A percentile compares a stretch with the other conserved stretches of the same genome.
Conservation (phyloP, 2,797 vertebrate species). For the Pseudocheirus occidentalis region DNA sequence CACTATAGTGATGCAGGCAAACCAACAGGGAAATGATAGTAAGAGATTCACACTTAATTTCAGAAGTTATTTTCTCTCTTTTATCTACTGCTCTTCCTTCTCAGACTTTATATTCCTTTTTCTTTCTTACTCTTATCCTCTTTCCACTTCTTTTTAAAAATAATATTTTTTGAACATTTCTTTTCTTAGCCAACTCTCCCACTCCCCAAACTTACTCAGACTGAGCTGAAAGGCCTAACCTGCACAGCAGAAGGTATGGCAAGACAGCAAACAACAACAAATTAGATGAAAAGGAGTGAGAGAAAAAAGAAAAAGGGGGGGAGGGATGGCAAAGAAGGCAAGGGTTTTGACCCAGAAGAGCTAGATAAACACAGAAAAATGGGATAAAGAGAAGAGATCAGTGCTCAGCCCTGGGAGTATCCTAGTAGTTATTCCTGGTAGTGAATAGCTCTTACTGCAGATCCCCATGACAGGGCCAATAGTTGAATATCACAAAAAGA, state of each 20-base stretch:
- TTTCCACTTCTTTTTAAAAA: neutral
- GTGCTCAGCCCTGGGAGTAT: neutral
- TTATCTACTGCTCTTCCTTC: neutral
- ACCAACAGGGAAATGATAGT: slow-evolving; percentile 54
- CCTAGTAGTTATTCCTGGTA: neutral
- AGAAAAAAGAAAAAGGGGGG: neutral
- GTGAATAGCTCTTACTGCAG: neutral
- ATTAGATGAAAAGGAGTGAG: neutral
- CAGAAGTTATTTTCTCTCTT: neutral
- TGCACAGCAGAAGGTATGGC: neutral
- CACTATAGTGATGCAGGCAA: slow-evolving; percentile 56
- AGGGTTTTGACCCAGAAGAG: neutral
- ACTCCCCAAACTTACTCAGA: slow-evolving; percentile 10
- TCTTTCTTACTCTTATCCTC: neutral
- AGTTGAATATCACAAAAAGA: neutral
- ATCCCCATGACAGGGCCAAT: neutral
- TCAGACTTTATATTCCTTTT: neutral
- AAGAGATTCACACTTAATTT: slow-evolving; percentile 29
- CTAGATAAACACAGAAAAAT: neutral
- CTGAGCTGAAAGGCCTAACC: neutral
- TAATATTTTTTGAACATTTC: neutral
- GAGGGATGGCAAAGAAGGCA: neutral
- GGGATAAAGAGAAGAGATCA: neutral
- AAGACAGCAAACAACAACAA: neutral
- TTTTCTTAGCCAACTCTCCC: neutral